Evolutionary conservation across 2,888 invertebrate genomes (phyloP), one percentile per base, ranked within the genome.

Genomic region (Aphidius colemani): DNA sequence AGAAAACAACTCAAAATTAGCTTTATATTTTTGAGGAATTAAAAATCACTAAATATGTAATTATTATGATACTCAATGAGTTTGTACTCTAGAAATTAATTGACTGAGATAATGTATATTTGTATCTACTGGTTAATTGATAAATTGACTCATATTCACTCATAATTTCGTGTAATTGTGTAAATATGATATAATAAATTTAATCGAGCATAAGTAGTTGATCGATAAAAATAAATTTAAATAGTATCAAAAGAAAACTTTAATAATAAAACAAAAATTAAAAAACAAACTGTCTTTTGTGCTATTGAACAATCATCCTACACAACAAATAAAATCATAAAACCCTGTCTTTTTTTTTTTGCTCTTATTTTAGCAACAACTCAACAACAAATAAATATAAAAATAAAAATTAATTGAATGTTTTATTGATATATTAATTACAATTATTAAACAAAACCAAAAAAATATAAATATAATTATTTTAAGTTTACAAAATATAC

Each of bases 391-490:
- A 10, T 45, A 41, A 30, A 44, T 55, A 55, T 9, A 44, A 44
- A 44, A 55, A 55, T 30, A 5, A 30, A 30, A 30, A 30, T 30
- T 30, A 5, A 30, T 30, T 30, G 3, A 30, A 30, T 30, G 3
- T 30, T 1, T 64, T 59, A 64, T 56, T 59, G 64, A 62, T 59
- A 56, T 66, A 65, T 68, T 67, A 40, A 53, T 30, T 40, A 9
- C n/a, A 41, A 58, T 63, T 66, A 68, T 53, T 56, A 66, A 68
- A 43, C 53, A 69, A 18, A 58, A 44, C 18, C 49, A 9, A 49
- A 41, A 59, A 65, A 67, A 67, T 69, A 71, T 64, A 66, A 67
- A 65, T 67, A 58, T 61, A 70, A 70, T 69, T 67, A 75, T 75
- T 77, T 74, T 72, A 71, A 75, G 58, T 66, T 69, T 66, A 68